These are phyloP conservation scores for Pavo muticus DNA, from an alignment of 2,113 vertebrate species.

Conservation along the genomic window DNA sequence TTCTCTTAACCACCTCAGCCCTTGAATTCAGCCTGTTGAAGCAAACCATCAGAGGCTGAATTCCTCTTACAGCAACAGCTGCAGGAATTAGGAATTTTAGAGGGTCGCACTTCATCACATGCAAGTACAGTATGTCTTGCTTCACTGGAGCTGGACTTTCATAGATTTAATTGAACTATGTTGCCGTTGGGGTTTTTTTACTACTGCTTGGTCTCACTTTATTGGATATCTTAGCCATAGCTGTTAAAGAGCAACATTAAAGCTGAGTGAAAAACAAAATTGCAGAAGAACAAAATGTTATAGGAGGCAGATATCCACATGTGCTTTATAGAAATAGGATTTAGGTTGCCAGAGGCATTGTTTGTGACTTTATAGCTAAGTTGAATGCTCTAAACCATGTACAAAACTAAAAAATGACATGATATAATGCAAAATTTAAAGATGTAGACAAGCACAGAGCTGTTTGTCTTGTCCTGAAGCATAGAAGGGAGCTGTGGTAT, in stretches of 20 bases:
- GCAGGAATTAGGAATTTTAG: background rate
- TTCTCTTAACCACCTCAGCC: background rate
- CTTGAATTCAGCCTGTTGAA: background rate
- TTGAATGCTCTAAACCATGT: background rate
- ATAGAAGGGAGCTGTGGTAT: background rate
- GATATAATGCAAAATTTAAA: background rate
- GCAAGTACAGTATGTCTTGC: background rate
- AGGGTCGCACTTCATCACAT: background rate
- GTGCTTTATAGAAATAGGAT: background rate
- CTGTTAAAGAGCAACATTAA: background rate
- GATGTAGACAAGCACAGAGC: background rate
- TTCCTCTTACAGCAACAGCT: conserved; percentile 1
- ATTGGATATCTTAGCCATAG: background rate
- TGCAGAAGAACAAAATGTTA: background rate
- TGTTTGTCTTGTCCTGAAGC: background rate
- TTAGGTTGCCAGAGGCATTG: background rate
- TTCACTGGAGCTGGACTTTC: background rate
- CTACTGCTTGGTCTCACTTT: background rate
- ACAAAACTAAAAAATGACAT: background rate
- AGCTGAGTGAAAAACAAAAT: background rate
- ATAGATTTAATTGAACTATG: background rate
- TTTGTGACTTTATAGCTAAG: background rate
- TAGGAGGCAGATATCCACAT: background rate
- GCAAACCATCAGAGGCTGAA: background rate
- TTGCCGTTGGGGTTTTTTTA: background rate